Base-by-base conservation (phyloP, 1,140 invertebrate species). In the Leptoteleia sp. region DNA sequence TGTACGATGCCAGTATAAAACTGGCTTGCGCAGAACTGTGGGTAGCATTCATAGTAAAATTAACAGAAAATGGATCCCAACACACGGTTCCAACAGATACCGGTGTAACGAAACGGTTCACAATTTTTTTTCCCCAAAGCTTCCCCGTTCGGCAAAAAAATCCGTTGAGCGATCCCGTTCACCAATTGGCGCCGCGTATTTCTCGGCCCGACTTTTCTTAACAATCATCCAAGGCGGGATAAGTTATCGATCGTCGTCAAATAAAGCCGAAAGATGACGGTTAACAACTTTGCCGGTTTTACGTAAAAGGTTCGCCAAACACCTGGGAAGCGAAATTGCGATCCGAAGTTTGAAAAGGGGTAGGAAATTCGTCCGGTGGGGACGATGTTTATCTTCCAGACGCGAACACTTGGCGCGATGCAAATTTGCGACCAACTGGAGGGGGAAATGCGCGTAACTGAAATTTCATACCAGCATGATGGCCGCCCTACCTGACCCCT, bases 401-500 rank as follows among this genome's bases (percentile, higher is more conserved):
- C 55, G 50, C 67, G 47, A 55, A 70, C 62, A 73, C 62, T 61
- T 70, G n/a, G 71, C 52, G 65, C 43, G 59, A 80, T 80, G 78
- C 78, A 80, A 80, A 80, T 80, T 76, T 35, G 67, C 35, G 35
- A 6, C 38, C 17, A 31, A 13, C 35, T 11, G 59, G 38, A 54
- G 68, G 43, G 15, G 8, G 11, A 68, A 70, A 65, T 40, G 43
- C 55, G 71, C 50, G 67, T 67, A 81, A 81, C 79, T 79, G 79
- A 81, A 81, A 81, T 79, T 81, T 72, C 45, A 81, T 71, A 77
- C 40, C 37, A 40, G 33, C 43, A 16, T 19, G 43, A 65, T 59
- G 37, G 65, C 48, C 29, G 37, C 57, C 33, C 76, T 83, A 81
- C 82, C 80, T 84, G 82, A 59, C 48, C 48, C 16, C 7, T 27